A percentile compares a stretch with the other conserved stretches of the same genome.
These are phyloP conservation scores for Xestia xanthographa DNA, from an alignment of 2,888 invertebrate genomes.

Conservation along the genomic window DNA sequence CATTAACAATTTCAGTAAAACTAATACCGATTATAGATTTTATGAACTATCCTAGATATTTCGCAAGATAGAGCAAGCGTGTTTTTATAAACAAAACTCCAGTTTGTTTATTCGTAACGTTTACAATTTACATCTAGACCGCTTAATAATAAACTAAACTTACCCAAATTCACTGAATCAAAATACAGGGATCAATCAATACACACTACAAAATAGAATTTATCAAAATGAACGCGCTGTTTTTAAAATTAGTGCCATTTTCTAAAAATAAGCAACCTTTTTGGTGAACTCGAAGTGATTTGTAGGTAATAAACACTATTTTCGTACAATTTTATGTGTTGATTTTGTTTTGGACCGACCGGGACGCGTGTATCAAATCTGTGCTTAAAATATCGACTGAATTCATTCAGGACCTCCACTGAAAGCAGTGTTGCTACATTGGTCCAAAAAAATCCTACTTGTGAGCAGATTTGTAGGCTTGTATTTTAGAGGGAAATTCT, in stretches of 20 bases:
- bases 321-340: conserved; percentile 6
- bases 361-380: conserved; percentile 51
- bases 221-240: conserved; percentile 34
- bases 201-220: conserved; percentile 13
- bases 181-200: conserved; percentile 54
- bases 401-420: conserved; percentile 52
- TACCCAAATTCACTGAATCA: conserved; percentile 40
- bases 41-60: not conserved
- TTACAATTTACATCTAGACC: conserved; percentile 17
- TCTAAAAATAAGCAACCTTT: not conserved
- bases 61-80: not conserved
- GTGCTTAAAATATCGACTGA: conserved; percentile 80
- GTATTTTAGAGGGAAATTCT: not conserved
- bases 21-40: not conserved
- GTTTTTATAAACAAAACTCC: conserved; percentile 28
- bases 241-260: conserved; percentile 26
- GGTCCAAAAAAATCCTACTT: not conserved
- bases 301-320: conserved; percentile 14
- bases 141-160: conserved; percentile 36
- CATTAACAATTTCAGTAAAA: not conserved
- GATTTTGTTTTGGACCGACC: conserved; percentile 44
- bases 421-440: conserved; percentile 50
- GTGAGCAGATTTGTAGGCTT: not conserved
- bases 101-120: conserved; percentile 26
- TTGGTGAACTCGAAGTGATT: not conserved